Evolutionary conservation across 2,797 vertebrate species (phyloP).

Genomic region (Neoniphon sammara): DNA sequence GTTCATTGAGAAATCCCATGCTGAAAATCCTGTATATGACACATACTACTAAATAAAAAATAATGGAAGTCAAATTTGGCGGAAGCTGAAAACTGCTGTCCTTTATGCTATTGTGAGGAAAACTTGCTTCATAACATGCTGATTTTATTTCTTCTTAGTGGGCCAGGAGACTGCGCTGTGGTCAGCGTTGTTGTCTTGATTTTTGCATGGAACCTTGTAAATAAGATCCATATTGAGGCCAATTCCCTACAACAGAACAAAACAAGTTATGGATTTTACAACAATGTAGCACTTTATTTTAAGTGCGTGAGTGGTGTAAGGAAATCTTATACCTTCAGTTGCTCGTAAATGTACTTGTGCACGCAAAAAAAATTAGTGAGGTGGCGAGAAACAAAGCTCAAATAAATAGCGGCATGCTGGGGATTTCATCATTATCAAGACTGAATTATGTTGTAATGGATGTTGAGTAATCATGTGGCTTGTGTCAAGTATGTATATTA

Average conservation of each 20-base stretch:
- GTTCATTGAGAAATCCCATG: too few species aligned
- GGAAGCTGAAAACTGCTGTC: background rate
- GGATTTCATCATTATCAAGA: conserved; percentile 32
- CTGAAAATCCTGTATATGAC: background rate
- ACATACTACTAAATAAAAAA: background rate
- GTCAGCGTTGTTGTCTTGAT: conserved; percentile 38
- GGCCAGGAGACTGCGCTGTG: conserved; percentile 16
- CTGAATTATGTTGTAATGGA: conserved; percentile 37
- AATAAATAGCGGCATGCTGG: conserved; percentile 30
- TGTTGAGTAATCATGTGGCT: background rate
- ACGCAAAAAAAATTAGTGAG: conserved; percentile 27
- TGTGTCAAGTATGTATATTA: background rate
- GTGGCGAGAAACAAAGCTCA: conserved; percentile 25
- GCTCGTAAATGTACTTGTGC: background rate
- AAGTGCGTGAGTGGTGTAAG: conserved; percentile 1
- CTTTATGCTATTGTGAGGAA: background rate
- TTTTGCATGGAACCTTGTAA: conserved; percentile 27
- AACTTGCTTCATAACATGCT: background rate
- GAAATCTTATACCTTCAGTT: background rate
- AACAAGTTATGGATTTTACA: conserved; percentile 38
- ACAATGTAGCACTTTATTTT: conserved; percentile 20
- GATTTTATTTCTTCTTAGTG: conserved; percentile 22
- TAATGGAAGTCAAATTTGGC: background rate
- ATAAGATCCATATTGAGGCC: conserved; percentile 53
- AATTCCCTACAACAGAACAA: conserved; percentile 47